These are phyloP conservation scores for Heliothis virescens DNA, from an alignment of 1,140 invertebrate genomes.

Conservation along the genomic window DNA sequence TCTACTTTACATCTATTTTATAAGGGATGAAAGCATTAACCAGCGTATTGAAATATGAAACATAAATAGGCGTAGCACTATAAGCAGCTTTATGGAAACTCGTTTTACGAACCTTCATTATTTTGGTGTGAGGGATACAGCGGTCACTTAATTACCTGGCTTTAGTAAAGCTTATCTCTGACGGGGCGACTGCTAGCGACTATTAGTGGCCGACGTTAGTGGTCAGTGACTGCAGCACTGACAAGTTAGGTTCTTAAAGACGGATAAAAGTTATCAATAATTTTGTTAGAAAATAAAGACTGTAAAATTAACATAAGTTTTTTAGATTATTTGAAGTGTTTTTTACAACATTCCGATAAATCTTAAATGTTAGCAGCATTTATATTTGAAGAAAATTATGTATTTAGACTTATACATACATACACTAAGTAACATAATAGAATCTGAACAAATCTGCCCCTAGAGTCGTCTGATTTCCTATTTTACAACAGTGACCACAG, in stretches of 20 bases:
- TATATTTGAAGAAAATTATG: too few relatives aligned
- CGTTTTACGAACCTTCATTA: constrained; percentile 36
- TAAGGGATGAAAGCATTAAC: constrained; percentile 25
- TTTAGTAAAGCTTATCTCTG: not conserved
- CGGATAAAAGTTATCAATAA: not conserved
- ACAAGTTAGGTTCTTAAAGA: too few relatives aligned
- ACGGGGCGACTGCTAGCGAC: constrained; percentile 23
- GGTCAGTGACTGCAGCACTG: not conserved
- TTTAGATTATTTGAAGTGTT: too few relatives aligned
- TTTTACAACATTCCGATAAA: too few relatives aligned
- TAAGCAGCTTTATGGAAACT: constrained; percentile 32
- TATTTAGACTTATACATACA: too few relatives aligned
- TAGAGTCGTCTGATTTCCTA: too few relatives aligned
- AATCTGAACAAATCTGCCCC: too few relatives aligned
- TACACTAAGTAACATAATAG: too few relatives aligned
- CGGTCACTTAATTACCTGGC: constrained; percentile 32
- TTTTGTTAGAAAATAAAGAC: too few relatives aligned
- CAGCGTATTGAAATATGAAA: constrained; percentile 30
- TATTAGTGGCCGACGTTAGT: constrained; percentile 31
- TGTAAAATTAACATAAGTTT: too few relatives aligned
- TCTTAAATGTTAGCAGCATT: too few relatives aligned
- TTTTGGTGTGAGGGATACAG: not conserved
- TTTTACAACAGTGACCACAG: not conserved
- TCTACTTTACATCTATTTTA: not conserved
- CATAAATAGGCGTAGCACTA: constrained; percentile 12